Evolutionary conservation across 2,113 vertebrate species (phyloP), one percentile per base, ranked within the genome.

Genomic region (Harpagus bidentatus): DNA sequence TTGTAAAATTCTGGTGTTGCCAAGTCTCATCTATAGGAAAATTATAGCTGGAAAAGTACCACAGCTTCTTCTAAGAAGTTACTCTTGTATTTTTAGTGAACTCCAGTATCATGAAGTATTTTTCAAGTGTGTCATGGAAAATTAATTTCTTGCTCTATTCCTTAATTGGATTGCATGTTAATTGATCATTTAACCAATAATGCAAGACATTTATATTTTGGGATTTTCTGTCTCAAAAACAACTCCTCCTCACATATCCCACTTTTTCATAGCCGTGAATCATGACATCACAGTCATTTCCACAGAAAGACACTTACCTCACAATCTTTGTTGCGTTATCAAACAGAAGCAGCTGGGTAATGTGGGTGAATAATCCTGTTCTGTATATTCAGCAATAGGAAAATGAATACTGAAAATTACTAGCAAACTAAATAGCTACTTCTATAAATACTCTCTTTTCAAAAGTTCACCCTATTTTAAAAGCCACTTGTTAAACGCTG

Each of bases 361-460:
- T 95, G 97, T 89, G 91, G 88, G 73, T 97, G 97, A 97, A 97
- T 95, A 91, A 97, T 92, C 70, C 62, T 90, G 62, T 91, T 97
- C 93, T 89, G 78, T 93, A 82, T 82, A 93, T 93, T 96, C 94
- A 96, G 96, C 96, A 97, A 89, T 22, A 89, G 86, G 89, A 95
- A 96, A 95, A 96, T 97, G 91, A 96, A 95, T 95, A 85, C 94
- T 4, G 29, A 95, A 97, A 97, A 97, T 97, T 95, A 53, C 96
- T 80, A 91, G 69, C 82, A 87, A 95, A 96, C 91, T 85, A 90
- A 97, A 97, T 97, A 96, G 95, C 96, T 97, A n/a, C 81, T 97
- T 97, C 97, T 97, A 96, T 97, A 97, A 96, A 97, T 96, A 96
- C 36, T 69, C 38, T 14, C 86, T 76, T 94, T 94, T 82, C 86